Conservation (phyloP, 2,888 invertebrate genomes). For the Drosophila tanythrix region DNA sequence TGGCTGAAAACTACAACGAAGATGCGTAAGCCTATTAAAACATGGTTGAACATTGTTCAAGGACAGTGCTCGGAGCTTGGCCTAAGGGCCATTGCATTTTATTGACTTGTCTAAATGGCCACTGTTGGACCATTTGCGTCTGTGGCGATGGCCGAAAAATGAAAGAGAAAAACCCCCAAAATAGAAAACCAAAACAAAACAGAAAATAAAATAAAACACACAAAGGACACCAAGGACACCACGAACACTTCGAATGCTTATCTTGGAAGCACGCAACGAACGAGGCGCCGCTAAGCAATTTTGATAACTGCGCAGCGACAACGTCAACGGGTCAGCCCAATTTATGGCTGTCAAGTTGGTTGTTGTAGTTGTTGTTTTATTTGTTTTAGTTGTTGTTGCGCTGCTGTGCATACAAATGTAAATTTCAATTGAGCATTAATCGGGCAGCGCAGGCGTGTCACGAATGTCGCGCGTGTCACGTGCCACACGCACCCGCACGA, state of each 20-base stretch:
- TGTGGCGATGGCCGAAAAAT: slow-evolving; percentile 14
- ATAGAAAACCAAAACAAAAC: neutral
- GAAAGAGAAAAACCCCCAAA: neutral
- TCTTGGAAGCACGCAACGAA: slow-evolving; percentile 35
- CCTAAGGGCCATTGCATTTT: slow-evolving; percentile 54
- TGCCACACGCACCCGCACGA: slow-evolving; percentile 11
- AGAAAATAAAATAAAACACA: slow-evolving; percentile 1
- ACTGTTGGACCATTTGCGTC: slow-evolving; percentile 19
- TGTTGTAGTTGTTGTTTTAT: slow-evolving; percentile 9
- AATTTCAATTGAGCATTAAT: slow-evolving; percentile 75
- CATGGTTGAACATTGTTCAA: slow-evolving; percentile 3
- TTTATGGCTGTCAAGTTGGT: slow-evolving; percentile 49
- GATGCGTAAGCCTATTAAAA: neutral
- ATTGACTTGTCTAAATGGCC: slow-evolving; percentile 36
- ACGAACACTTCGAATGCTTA: slow-evolving; percentile 62
- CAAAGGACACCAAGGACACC: slow-evolving; percentile 19
- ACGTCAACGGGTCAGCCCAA: slow-evolving; percentile 51
- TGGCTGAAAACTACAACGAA: neutral
- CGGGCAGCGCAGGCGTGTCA: slow-evolving; percentile 42
- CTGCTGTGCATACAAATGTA: slow-evolving; percentile 65
- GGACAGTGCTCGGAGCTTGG: slow-evolving; percentile 8
- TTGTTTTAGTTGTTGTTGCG: slow-evolving; percentile 12
- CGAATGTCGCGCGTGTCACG: slow-evolving; percentile 22
- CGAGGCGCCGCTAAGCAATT: slow-evolving; percentile 62
- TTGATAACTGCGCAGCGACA: slow-evolving; percentile 65